Evolutionary conservation across 1,140 invertebrate genomes (phyloP).

Genomic region (Battus philenor): DNA sequence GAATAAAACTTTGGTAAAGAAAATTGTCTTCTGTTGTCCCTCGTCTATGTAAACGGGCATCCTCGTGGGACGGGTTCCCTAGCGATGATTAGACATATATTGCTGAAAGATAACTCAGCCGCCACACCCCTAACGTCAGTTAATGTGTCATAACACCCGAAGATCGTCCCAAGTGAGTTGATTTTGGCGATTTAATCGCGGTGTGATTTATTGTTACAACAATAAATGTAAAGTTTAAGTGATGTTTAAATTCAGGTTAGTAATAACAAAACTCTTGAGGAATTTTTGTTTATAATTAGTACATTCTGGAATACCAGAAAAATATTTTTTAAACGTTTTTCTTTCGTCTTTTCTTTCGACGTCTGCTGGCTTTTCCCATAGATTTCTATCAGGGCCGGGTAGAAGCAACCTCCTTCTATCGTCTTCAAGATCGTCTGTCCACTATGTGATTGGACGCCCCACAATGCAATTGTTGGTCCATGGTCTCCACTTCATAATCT

Average conservation of each 20-base stretch:
- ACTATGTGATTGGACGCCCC: too few species aligned
- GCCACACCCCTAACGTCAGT: constrained; percentile 22
- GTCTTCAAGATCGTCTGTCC: too few species aligned
- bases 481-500: neutral
- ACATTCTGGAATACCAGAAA: too few species aligned
- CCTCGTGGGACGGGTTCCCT: constrained; percentile 33
- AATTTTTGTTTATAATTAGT: neutral
- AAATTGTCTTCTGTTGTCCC: neutral
- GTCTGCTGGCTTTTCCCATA: too few species aligned
- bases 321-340: too few species aligned
- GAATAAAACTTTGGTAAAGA: neutral
- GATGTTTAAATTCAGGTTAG: constrained; percentile 13
- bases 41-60: neutral
- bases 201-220: constrained; percentile 24
- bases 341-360: too few species aligned
- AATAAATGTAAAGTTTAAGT: constrained; percentile 28
- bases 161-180: constrained; percentile 48
- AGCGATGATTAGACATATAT: constrained; percentile 52
- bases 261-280: neutral
- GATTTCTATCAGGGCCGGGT: too few species aligned
- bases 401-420: too few species aligned
- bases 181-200: too few species aligned
- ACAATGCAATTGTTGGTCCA: too few species aligned
- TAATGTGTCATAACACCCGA: constrained; percentile 69
- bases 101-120: constrained; percentile 45